phyloP scores from a whole-genome alignment of 2,113 vertebrate genomes.

The Ammodytes dubius region DNA sequence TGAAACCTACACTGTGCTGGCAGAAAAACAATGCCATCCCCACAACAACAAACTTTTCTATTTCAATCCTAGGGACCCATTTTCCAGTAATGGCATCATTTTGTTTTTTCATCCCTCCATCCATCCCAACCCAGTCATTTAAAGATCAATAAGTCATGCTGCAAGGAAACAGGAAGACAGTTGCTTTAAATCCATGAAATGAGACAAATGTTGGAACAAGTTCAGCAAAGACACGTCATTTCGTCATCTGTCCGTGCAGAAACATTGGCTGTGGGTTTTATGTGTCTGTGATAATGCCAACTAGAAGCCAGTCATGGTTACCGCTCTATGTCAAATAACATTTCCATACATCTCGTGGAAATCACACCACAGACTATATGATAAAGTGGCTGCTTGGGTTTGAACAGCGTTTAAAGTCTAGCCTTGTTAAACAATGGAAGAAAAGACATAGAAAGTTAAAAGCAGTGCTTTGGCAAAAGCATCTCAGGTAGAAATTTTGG shows the following conservation, averaged over 20 bases:
- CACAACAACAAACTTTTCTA: not conserved
- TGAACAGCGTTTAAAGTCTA: slow-evolving; percentile 18
- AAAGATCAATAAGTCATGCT: slow-evolving; percentile 4
- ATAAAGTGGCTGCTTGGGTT: not conserved
- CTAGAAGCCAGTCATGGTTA: not conserved
- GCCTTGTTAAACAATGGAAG: slow-evolving; percentile 13
- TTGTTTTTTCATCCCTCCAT: not conserved
- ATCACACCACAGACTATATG: slow-evolving; percentile 16
- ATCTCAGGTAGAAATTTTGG: slow-evolving; percentile 51
- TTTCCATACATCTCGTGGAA: not conserved
- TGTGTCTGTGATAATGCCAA: slow-evolving; percentile 7
- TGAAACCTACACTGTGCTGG: slow-evolving; percentile 15
- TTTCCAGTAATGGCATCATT: not conserved
- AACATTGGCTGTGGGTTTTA: not conserved
- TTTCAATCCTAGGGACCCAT: not conserved
- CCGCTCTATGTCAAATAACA: slow-evolving; percentile 5
- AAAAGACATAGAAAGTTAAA: slow-evolving; percentile 14
- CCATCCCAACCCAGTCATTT: not conserved
- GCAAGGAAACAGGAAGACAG: slow-evolving; percentile 22
- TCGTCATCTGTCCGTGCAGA: slow-evolving; percentile 25
- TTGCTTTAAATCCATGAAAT: slow-evolving; percentile 35
- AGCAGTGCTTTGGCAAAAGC: slow-evolving; percentile 64
- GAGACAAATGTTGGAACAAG: not conserved
- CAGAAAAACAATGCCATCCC: not conserved
- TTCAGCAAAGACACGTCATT: not conserved